Conservation (phyloP, 2,113 vertebrate genomes). For the Potamarius usumacintae region DNA sequence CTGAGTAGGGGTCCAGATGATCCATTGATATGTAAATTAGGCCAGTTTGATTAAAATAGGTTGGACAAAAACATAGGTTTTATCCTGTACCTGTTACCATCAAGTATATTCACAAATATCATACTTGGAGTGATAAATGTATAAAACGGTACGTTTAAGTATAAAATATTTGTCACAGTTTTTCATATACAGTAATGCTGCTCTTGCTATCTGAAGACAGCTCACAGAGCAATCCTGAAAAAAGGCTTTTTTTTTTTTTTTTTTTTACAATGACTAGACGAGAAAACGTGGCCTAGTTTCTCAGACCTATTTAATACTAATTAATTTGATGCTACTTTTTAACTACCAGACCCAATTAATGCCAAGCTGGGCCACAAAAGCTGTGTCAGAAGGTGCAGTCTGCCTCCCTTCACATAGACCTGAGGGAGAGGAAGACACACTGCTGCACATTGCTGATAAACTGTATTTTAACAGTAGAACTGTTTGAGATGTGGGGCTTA, state of each 20-base stretch:
- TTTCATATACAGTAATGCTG: constrained; percentile 5
- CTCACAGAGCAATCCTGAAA: constrained; percentile 56
- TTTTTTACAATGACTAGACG: constrained; percentile 67
- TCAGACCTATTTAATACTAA: constrained; percentile 71
- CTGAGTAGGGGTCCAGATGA: not conserved
- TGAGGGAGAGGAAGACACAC: not conserved
- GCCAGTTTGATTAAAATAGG: not conserved
- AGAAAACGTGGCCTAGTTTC: constrained; percentile 72
- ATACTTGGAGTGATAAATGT: not conserved
- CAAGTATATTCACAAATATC: not conserved
- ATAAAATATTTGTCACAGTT: not conserved
- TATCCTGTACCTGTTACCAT: not conserved
- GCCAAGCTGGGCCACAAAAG: constrained; percentile 61
- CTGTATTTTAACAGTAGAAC: not conserved
- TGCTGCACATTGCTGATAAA: not conserved
- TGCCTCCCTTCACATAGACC: constrained; percentile 36
- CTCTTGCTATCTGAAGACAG: constrained; percentile 5
- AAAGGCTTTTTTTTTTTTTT: constrained; percentile 48
- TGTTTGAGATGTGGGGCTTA: not conserved
- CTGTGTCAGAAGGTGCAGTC: constrained; percentile 55
- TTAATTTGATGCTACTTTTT: constrained; percentile 75
- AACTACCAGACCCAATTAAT: constrained; percentile 74
- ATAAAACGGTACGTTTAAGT: not conserved
- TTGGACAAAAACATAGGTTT: not conserved
- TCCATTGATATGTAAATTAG: not conserved